Conservation (phyloP, 1,140 invertebrate genomes). For the Lepidurus apus region DNA sequence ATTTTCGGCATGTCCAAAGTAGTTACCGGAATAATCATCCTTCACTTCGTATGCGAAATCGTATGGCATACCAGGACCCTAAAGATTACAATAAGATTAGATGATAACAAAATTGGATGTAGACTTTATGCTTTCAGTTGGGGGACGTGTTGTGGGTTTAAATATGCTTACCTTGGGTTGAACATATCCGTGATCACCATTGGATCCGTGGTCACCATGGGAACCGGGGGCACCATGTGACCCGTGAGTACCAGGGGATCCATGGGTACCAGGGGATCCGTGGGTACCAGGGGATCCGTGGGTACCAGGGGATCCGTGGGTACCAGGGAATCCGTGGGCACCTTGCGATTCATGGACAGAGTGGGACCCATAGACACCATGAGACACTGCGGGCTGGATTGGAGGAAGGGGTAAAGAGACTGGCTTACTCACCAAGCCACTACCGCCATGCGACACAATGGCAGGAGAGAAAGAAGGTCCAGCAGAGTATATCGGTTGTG, state of each 20-base stretch:
- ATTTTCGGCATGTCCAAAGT: slow-evolving; percentile 26
- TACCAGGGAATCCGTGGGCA: too few relatives aligned
- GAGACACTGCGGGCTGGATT: background rate
- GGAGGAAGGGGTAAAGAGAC: slow-evolving; percentile 1
- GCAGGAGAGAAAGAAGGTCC: background rate
- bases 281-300: too few relatives aligned
- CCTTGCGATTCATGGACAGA: too few relatives aligned
- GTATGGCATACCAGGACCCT: slow-evolving; percentile 24
- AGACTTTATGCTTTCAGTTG: too few relatives aligned
- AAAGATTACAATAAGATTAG: background rate
- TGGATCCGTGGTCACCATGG: background rate
- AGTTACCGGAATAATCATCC: slow-evolving; percentile 8
- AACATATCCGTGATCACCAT: background rate
- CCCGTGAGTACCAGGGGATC: too few relatives aligned
- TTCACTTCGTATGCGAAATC: slow-evolving; percentile 30
- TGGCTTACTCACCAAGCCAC: background rate
- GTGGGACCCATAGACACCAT: background rate
- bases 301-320: too few relatives aligned
- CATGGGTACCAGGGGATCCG: too few relatives aligned
- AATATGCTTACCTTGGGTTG: background rate
- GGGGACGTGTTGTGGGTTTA: too few relatives aligned
- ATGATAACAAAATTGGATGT: too few relatives aligned
- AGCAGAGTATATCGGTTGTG: background rate
- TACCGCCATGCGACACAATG: background rate
- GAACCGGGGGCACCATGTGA: background rate